Base-by-base conservation (phyloP, 2,888 invertebrate genomes). In the Syritta pipiens region DNA sequence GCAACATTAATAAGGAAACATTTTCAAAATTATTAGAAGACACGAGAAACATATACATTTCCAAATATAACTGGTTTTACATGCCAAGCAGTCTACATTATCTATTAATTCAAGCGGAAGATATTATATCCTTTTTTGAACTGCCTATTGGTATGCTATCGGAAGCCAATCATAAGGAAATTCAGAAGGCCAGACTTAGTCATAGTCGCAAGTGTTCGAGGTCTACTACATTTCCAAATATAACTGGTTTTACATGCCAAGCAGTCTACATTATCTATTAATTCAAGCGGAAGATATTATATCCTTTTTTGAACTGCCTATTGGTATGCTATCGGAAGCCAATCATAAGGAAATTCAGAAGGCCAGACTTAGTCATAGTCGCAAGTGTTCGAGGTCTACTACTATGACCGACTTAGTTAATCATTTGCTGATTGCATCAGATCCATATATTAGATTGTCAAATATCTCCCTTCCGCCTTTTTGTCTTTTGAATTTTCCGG, bases 11-110 rank as follows among this genome's bases (percentile, higher is more conserved):
- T n/a, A n/a, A n/a, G n/a, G n/a, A n/a, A n/a, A n/a, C n/a, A 60
- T 74, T 74, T 51, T 48, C 49, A 19, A 69, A 69, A 48, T 69
- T 69, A 76, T 69, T 69, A 69, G n/a, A n/a, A n/a, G n/a, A n/a
- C n/a, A n/a, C n/a, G n/a, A n/a, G n/a, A n/a, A n/a, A n/a, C n/a
- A n/a, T n/a, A n/a, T 48, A 37, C 37, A n/a, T n/a, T n/a, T n/a
- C n/a, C n/a, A n/a, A n/a, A n/a, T n/a, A n/a, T n/a, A n/a, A n/a
- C n/a, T n/a, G n/a, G n/a, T n/a, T n/a, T n/a, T n/a, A n/a, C n/a
- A n/a, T n/a, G n/a, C n/a, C n/a, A n/a, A n/a, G n/a, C n/a, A n/a
- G n/a, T n/a, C n/a, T n/a, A 24, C 20, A 55, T 17, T 26, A 40
- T 17, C 40, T 40, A 19, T 19, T 57, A 9, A 0, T 44, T 14